Base-by-base conservation (phyloP, 2,113 vertebrate genomes). In the Nothoprocta pentlandii region DNA sequence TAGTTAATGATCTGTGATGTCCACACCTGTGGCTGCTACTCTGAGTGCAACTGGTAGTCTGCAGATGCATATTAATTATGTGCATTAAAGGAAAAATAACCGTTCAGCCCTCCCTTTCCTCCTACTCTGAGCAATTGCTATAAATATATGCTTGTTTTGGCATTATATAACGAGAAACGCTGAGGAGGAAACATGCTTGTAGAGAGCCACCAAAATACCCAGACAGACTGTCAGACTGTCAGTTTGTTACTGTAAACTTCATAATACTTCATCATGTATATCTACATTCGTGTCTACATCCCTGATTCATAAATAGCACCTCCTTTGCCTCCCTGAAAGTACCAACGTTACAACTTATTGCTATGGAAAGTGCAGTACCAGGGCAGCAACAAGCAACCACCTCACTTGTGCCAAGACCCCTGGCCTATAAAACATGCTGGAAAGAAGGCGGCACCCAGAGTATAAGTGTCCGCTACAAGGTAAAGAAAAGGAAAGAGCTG, bases 131-230 rank as follows among this genome's bases (percentile, higher is more conserved):
- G 12, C 9, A 71, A 76, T 4, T 76, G 21, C 10, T 61, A 47
- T 39, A 62, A 63, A 71, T 82, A 46, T 1, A 10, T 1, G 2
- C 1, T 1, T 74, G 15, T 47, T 61, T 13, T 34, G 12, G 2
- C 41, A 70, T 16, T 44, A 62, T 56, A 14, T 28, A 80, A 83
- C 3, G 32, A 77, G 16, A 23, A 66, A 19, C 3, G 26, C 3
- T 80, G 36, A 80, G 28, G n/a, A 80, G 32, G 9, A 90, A 58
- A 30, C 5, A 73, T 32, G 10, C 68, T 41, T 61, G 81, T 53
- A 79, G 14, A 21, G 25, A 17, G 21, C 4, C n/a, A 85, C 4
- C 26, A 32, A 30, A 58, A 32, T 15, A 58, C 44, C 14, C n/a
- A 73, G 36, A 39, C 36, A 58, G 23, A 16, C 30, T 63, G 36